Conservation (phyloP, 1,140 invertebrate genomes). For the Eupristina koningsbergeri region DNA sequence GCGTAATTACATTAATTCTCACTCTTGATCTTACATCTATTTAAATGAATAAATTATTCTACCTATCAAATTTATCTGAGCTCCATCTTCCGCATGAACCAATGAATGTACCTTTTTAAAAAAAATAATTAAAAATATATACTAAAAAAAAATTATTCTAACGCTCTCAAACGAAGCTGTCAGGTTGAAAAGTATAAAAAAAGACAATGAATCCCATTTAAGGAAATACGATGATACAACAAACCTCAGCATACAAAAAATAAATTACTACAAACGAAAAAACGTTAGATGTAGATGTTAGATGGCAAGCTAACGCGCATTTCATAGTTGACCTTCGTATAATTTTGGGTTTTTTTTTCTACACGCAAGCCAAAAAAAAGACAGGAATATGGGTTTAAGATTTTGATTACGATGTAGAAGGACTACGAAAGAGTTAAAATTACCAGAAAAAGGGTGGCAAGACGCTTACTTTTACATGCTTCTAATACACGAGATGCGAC, state of each 20-base stretch:
- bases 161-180: not conserved
- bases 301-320: not conserved
- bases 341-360: no score
- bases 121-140: no score
- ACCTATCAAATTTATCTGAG: no score
- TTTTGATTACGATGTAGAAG: not conserved
- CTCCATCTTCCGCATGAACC: no score
- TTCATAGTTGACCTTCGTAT: constrained; percentile 44
- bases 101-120: no score
- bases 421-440: constrained; percentile 37
- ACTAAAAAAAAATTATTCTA: no score
- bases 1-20: no score
- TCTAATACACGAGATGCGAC: not conserved
- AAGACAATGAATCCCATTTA: no score
- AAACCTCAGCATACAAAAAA: not conserved
- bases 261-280: not conserved
- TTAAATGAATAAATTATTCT: no score
- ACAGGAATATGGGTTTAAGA: not conserved
- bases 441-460: not conserved
- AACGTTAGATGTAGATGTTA: not conserved
- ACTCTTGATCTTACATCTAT: no score
- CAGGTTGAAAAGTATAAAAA: no score
- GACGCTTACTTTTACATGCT: not conserved
- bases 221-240: no score
- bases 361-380: constrained; percentile 15